These are phyloP conservation scores for Drosophila barbarae DNA, from an alignment of 2,888 invertebrate genomes.

Conservation along the genomic window DNA sequence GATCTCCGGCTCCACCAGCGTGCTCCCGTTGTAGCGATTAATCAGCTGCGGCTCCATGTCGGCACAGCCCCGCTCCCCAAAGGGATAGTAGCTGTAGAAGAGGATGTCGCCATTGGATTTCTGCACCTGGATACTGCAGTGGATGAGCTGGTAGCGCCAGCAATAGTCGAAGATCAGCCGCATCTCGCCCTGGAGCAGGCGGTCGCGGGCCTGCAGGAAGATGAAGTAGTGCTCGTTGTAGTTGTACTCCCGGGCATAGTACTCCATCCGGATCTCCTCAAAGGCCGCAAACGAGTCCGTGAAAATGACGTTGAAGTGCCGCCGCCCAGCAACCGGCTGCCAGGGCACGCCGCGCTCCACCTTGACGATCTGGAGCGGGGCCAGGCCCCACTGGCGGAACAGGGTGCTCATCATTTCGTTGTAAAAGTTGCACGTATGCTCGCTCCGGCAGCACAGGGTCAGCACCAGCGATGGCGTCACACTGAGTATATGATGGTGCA, in stretches of 20 bases:
- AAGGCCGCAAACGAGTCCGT: constrained; percentile 73
- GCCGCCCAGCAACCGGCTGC: constrained; percentile 43
- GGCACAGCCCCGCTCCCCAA: constrained; percentile 45
- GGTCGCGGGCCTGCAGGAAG: constrained; percentile 65
- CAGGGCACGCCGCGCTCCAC: constrained; percentile 36
- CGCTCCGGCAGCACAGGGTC: constrained; percentile 57
- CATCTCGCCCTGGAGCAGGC: constrained; percentile 55
- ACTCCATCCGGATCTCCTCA: constrained; percentile 58
- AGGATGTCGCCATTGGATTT: constrained; percentile 60
- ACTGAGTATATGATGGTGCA: constrained; percentile 58
- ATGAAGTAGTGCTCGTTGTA: constrained; percentile 72
- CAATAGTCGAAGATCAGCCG: constrained; percentile 68
- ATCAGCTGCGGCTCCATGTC: constrained; percentile 52
- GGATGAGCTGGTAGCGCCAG: constrained; percentile 68
- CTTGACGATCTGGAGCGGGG: constrained; percentile 61
- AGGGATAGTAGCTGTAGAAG: constrained; percentile 72
- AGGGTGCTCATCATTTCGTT: constrained; percentile 62
- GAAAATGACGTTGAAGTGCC: constrained; percentile 62
- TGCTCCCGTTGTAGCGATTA: constrained; percentile 56
- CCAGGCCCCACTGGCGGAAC: constrained; percentile 56
- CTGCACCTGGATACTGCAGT: constrained; percentile 73
- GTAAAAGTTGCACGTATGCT: constrained; percentile 63
- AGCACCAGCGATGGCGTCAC: constrained; percentile 62
- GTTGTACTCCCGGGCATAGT: constrained; percentile 59
- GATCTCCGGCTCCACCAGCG: constrained; percentile 40